Evolutionary conservation across 23 tunicate species (phyloP).

Genomic region (Ciona savignyi): DNA sequence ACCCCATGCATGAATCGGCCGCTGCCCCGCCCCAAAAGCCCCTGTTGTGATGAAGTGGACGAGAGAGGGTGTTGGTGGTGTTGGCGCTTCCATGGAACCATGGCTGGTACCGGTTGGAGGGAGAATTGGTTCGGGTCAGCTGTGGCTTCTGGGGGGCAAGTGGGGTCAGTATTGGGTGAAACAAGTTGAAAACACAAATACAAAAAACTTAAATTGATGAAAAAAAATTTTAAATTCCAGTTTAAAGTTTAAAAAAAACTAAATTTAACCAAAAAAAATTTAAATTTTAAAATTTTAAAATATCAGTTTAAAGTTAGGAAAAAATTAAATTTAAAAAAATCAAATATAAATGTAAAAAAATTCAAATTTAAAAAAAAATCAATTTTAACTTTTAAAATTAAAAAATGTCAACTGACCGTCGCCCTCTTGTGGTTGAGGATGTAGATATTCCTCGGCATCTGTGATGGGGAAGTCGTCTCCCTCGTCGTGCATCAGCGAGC

Average conservation of each 20-base stretch:
- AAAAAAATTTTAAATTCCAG: no score
- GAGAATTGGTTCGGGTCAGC: conserved; percentile 18
- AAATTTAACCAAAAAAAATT: no score
- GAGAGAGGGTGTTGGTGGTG: conserved; percentile 12
- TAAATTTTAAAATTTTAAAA: no score
- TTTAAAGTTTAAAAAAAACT: neutral
- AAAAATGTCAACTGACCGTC: neutral
- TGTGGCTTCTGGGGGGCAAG: neutral
- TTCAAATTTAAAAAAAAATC: no score
- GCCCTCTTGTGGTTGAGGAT: conserved; percentile 29
- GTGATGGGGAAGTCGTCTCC: conserved; percentile 78
- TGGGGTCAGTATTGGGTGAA: no score
- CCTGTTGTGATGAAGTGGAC: conserved; percentile 37
- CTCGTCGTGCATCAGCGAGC: conserved; percentile 64
- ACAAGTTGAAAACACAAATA: no score
- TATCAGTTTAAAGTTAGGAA: neutral
- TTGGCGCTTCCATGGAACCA: conserved; percentile 62
- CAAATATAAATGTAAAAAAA: no score
- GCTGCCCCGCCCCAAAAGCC: conserved; percentile 14
- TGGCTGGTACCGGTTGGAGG: conserved; percentile 57
- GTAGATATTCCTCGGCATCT: conserved; percentile 90
- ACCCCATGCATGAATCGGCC: neutral
- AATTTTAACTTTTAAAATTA: no score
- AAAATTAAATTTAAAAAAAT: no score
- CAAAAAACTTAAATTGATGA: no score